Evolutionary conservation across 2,888 invertebrate genomes (phyloP), one percentile per base, ranked within the genome.

Genomic region (Microplitis manilae): DNA sequence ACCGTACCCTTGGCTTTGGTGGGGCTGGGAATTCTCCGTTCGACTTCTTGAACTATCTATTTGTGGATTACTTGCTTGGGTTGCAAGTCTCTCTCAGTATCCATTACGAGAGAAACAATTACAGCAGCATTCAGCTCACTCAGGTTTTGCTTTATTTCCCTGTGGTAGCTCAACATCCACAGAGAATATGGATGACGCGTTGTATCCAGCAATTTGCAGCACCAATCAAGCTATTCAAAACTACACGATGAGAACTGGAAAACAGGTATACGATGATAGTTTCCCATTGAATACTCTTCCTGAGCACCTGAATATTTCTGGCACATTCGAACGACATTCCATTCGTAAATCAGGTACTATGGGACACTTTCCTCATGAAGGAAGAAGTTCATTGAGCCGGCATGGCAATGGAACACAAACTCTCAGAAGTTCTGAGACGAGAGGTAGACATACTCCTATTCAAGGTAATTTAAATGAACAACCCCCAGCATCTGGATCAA

Each of bases 1-100:
- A 38, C 91, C 92, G 0, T 90, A 91, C 79, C 91, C 92, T 79
- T 98, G 98, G 98, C 92, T 97, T 4, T 95, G 97, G 92, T 97
- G 97, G 96, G 95, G 96, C 20, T 97, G 96, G 91, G 96, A 97
- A 87, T 94, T 96, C 86, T 95, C 95, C 0, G 93, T 97, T 73
- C 93, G 97, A 39, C 91, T 97, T 6, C 93, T 97, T 73, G 98
- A 98, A 90, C 94, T 97, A 68, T 93, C 95, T n/a, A 95, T 97
- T 85, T 96, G 97, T 83, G 94, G 95, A 5, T 92, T 96, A 75
- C 92, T 97, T 83, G 95, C 95, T 0, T 97, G 96, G 93, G 96
- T 97, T 8, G 96, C 96, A 68, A 96, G 96, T 73, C 91, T 95
- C 38, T 91, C 95, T 73, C 94, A 94, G 74, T 90, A 86, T 81